These are phyloP conservation scores for Laspeyria flexula DNA, from an alignment of 2,888 invertebrate species.

Conservation along the genomic window DNA sequence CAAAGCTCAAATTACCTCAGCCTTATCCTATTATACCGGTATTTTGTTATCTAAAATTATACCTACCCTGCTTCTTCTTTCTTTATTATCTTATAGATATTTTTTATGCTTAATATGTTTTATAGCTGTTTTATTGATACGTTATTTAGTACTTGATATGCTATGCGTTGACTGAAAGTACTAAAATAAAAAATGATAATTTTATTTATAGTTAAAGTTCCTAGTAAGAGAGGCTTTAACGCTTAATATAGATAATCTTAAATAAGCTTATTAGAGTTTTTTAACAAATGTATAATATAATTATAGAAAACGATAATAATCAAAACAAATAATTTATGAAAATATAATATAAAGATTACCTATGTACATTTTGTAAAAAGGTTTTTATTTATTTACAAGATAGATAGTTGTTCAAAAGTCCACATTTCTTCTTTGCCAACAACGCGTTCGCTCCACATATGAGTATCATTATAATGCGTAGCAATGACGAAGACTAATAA, in stretches of 20 bases:
- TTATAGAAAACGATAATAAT: conserved; percentile 4
- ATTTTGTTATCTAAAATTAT: conserved; percentile 40
- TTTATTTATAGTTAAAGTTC: conserved; percentile 25
- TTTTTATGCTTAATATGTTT: conserved; percentile 27
- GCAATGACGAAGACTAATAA: conserved; percentile 60
- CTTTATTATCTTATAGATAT: conserved; percentile 32
- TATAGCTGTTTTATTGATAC: conserved; percentile 31
- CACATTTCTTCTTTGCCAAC: conserved; percentile 29
- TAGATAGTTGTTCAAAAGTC: conserved; percentile 22
- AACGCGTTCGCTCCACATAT: conserved; percentile 31
- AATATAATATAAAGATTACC: not conserved
- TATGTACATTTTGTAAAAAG: too few relatives aligned
- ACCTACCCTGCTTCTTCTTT: conserved; percentile 44
- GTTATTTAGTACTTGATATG: conserved; percentile 26
- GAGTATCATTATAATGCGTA: conserved; percentile 30
- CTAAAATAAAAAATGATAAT: conserved; percentile 24
- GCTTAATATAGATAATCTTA: conserved; percentile 34
- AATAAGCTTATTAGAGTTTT: conserved; percentile 25
- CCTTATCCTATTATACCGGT: conserved; percentile 47
- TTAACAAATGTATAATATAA: conserved; percentile 34
- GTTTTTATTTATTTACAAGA: not conserved
- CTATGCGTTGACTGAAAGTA: conserved; percentile 24
- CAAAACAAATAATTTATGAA: not conserved
- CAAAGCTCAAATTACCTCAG: conserved; percentile 65
- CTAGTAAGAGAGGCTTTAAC: conserved; percentile 19